Percentiles rank a stretch among this genome's conserved stretches.
These are phyloP conservation scores for Rutilus rutilus DNA, from an alignment of 2,113 vertebrate genomes.

Conservation along the genomic window DNA sequence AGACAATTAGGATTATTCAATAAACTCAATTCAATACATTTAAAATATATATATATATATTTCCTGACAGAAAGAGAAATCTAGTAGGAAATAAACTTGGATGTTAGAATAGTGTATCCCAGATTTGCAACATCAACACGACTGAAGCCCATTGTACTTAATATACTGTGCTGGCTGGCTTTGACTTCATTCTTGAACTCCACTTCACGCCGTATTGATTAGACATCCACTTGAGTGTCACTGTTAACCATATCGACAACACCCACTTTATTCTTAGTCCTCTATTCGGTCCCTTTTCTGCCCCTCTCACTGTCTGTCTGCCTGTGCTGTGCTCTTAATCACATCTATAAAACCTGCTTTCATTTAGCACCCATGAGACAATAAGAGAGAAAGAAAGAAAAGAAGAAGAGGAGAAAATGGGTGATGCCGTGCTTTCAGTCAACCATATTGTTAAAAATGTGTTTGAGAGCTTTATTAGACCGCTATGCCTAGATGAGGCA, in stretches of 20 bases:
- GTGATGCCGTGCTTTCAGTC: neutral
- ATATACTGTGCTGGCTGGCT: conserved; percentile 4
- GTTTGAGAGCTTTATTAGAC: neutral
- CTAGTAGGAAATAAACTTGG: neutral
- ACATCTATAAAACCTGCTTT: conserved; percentile 30
- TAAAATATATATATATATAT: neutral
- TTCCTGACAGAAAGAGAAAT: neutral
- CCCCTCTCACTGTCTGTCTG: conserved; percentile 21
- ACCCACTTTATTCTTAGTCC: neutral
- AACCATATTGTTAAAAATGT: neutral
- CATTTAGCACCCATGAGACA: conserved; percentile 42
- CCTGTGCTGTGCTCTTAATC: conserved; percentile 3
- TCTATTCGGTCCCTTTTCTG: conserved; percentile 9
- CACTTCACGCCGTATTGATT: neutral
- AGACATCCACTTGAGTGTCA: neutral
- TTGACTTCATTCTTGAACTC: neutral
- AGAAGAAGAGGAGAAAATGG: neutral
- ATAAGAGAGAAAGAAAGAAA: neutral
- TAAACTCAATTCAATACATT: neutral
- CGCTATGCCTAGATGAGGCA: neutral
- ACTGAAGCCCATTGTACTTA: neutral
- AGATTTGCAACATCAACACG: neutral
- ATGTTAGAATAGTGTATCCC: neutral
- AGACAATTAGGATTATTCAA: neutral
- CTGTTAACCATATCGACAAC: neutral